A percentile compares a stretch with the other conserved stretches of the same genome.
Evolutionary conservation across 2,113 vertebrate genomes (phyloP).

Genomic region (Heterocephalus glaber): DNA sequence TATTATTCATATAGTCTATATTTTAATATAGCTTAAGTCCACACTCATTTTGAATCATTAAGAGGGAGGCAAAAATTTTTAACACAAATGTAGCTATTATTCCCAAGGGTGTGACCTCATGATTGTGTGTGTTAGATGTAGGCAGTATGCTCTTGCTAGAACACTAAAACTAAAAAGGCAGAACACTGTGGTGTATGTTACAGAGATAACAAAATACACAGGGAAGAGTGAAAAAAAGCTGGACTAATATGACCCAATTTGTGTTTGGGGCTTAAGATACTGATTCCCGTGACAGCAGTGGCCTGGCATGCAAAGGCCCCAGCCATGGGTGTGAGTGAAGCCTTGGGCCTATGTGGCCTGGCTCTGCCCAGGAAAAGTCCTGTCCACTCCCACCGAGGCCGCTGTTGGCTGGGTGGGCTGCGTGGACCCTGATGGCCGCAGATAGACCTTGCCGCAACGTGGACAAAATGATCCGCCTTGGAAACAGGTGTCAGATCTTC

Average conservation of each 20-base stretch:
- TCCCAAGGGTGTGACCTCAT: not conserved
- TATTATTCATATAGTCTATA: not conserved
- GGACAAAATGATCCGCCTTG: not conserved
- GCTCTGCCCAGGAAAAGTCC: not conserved
- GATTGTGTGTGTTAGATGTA: not conserved
- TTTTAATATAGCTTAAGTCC: not conserved
- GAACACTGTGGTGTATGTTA: not conserved
- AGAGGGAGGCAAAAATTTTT: not conserved
- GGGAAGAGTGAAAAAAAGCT: not conserved
- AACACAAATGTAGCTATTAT: not conserved
- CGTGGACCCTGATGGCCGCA: not conserved
- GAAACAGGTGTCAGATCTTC: not conserved
- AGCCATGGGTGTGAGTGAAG: not conserved
- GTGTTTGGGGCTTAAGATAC: not conserved
- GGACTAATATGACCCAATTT: not conserved
- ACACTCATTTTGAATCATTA: slow-evolving; percentile 20
- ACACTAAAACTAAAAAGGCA: not conserved
- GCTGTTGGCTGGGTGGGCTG: too few relatives aligned
- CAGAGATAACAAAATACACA: not conserved
- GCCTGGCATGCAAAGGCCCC: not conserved
- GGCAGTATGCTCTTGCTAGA: not conserved
- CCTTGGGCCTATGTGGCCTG: not conserved
- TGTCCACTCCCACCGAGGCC: not conserved
- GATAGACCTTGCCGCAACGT: not conserved
- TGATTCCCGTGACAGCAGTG: not conserved